Conservation (phyloP, 1,140 invertebrate genomes). For the Sycophila sp. region DNA sequence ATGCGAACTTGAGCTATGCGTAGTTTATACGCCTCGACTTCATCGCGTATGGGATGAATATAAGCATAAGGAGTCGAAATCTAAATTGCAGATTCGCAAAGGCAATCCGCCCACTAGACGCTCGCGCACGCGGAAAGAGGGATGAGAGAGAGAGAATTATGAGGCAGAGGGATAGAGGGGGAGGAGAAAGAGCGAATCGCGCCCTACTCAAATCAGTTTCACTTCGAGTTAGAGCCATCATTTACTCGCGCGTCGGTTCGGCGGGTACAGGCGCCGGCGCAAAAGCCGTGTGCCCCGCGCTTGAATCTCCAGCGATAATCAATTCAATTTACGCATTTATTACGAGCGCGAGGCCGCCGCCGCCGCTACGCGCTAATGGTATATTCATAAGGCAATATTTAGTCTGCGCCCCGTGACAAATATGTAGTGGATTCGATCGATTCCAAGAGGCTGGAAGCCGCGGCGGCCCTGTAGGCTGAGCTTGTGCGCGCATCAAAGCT, state of each 20-base stretch:
- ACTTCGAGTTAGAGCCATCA: constrained; percentile 50
- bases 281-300: constrained; percentile 18
- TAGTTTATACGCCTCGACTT: too few relatives aligned
- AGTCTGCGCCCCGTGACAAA: constrained; percentile 46
- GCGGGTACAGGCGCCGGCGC: constrained; percentile 3
- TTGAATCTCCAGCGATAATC: constrained; percentile 51
- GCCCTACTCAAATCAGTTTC: constrained; percentile 52
- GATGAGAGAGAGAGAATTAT: background rate
- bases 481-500: background rate
- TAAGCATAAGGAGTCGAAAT: constrained; percentile 56
- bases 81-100: constrained; percentile 56
- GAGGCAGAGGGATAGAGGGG: background rate
- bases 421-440: constrained; percentile 43
- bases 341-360: constrained; percentile 22
- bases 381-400: constrained; percentile 55
- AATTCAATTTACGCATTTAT: constrained; percentile 58
- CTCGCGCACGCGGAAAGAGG: background rate
- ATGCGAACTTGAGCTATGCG: constrained; percentile 23
- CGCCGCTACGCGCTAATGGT: constrained; percentile 43
- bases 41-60: constrained; percentile 3
- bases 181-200: background rate
- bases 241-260: constrained; percentile 42
- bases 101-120: constrained; percentile 36
- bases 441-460: constrained; percentile 25
- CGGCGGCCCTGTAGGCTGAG: constrained; percentile 32